A percentile compares a stretch with the other conserved stretches of the same genome.
These are phyloP conservation scores for Syngnathus floridae DNA, from an alignment of 2,113 vertebrate species.

Conservation along the genomic window DNA sequence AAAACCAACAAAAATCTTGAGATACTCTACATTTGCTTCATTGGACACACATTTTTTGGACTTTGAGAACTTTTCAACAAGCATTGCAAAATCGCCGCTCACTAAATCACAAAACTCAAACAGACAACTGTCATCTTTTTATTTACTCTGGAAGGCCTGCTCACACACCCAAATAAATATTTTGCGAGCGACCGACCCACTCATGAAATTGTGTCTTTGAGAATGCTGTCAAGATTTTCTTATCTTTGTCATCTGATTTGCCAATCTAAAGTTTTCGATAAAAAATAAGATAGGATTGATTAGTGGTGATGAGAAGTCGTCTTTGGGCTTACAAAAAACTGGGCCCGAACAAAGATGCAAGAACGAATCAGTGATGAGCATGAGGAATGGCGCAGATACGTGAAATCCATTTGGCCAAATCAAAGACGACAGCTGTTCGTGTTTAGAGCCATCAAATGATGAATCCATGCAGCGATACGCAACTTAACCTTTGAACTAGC, in stretches of 20 bases:
- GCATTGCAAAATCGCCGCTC: neutral
- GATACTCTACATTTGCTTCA: neutral
- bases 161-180: neutral
- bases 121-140: neutral
- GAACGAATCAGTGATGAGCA: slow-evolving; percentile 7
- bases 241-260: neutral
- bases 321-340: neutral
- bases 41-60: neutral
- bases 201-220: neutral
- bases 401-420: neutral
- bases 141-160: neutral
- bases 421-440: neutral
- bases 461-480: neutral
- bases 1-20: neutral
- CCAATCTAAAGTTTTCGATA: neutral
- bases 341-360: slow-evolving; percentile 2
- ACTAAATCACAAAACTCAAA: neutral
- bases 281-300: neutral
- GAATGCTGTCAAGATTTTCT: neutral
- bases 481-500: slow-evolving; percentile 12
- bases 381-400: neutral
- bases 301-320: neutral
- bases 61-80: too few relatives aligned
- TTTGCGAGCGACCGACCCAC: neutral
- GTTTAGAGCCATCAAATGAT: neutral